phyloP scores from a whole-genome alignment of 2,888 invertebrate genomes.

The Rhyacophila evoluta region DNA sequence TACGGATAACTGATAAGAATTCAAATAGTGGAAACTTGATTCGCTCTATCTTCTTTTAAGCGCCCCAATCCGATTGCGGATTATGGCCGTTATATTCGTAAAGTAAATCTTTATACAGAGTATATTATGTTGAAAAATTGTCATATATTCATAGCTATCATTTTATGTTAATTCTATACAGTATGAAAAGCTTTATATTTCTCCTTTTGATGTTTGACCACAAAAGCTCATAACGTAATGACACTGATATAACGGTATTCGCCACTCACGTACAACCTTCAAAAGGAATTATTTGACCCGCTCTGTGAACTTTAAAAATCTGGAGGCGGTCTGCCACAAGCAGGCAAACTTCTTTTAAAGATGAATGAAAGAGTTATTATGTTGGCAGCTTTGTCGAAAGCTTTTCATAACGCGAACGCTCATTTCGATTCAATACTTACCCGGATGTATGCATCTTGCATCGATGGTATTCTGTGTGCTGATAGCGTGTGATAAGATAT shows the following conservation, averaged over 20 bases:
- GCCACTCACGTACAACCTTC: background rate
- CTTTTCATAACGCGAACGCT: background rate
- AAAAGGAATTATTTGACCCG: background rate
- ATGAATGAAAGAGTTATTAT: background rate
- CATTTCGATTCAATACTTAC: background rate
- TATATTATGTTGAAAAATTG: too few relatives aligned
- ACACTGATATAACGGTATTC: background rate
- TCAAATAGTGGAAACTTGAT: too few relatives aligned
- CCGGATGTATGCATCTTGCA: background rate
- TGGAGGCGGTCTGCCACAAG: conserved; percentile 9
- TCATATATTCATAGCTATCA: too few relatives aligned
- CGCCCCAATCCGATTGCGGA: too few relatives aligned
- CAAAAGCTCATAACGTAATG: conserved; percentile 9
- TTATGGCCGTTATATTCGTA: too few relatives aligned
- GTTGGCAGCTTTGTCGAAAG: background rate
- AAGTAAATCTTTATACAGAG: too few relatives aligned
- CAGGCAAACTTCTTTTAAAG: background rate
- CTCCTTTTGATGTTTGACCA: background rate
- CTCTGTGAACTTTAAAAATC: background rate
- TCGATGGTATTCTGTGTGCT: background rate
- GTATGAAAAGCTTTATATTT: background rate
- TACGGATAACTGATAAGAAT: too few relatives aligned
- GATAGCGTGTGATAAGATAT: background rate
- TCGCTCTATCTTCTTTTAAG: too few relatives aligned
- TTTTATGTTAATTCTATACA: too few relatives aligned